Base-by-base conservation (phyloP, 2,888 invertebrate genomes). In the Unio pictorum region DNA sequence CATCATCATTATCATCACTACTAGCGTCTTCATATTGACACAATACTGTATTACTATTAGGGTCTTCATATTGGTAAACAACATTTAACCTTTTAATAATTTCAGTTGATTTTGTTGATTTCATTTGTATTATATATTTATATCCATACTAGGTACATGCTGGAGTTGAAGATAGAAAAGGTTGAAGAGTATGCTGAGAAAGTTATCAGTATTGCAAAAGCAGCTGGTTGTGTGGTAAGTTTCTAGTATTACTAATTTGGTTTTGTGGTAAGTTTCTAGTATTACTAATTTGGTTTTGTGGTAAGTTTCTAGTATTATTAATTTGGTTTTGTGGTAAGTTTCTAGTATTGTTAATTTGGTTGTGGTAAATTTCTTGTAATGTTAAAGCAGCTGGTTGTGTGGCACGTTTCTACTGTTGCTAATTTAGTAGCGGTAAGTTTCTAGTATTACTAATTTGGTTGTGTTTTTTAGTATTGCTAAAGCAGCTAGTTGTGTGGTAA, bases 141-240 rank as follows among this genome's bases (percentile, higher is more conserved):
- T 45, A 64, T 67, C 28, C 64, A 45, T 72, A 68, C 56, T 74
- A 88, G 88, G 66, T 88, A 87, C 68, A 88, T 89, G 87, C 66
- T 89, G 60, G 86, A 88, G 69, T 67, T 89, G 66, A 86, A 85
- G 63, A 74, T 80, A 59, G 86, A 88, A 55, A 81, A 86, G 60
- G 80, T 81, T 30, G 71, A 80, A 56, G 80, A 86, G 69, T 89
- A 83, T 79, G 77, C 78, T 20, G 78, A 83, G 57, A 88, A 86
- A 65, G 80, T 86, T 3, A 76, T 76, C 54, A 80, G 80, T 2
- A 76, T 87, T 66, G 87, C 84, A 4, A 67, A 75, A 62, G 77
- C 75, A 30, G 82, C 83, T 64, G 88, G 87, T 0, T 88, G 87
- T 74, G 72, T 83, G 80, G 76, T 77, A 23, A 23, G n/a, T 8